Base-by-base conservation (phyloP, 2,888 invertebrate species). In the Pachliopta kotzebuea region DNA sequence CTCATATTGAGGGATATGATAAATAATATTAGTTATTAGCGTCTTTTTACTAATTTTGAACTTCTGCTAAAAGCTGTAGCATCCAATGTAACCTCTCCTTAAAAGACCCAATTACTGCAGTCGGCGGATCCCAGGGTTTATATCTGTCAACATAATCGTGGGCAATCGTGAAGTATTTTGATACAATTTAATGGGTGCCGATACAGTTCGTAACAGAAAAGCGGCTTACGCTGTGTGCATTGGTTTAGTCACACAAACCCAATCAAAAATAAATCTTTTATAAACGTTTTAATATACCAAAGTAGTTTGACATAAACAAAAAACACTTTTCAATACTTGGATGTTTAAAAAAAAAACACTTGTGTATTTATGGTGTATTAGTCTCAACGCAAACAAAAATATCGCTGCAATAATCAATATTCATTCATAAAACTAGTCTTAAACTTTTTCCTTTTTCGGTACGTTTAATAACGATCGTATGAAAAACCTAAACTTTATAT, bases 81-180 rank as follows among this genome's bases (percentile, higher is more conserved):
- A 20, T 23, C 9, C 20, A 29, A 24, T 24, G 42, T 60, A 20
- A 24, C 23, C 54, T 2, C 42, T 26, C 42, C 54, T n/a, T 17
- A 24, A 42, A 26, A 60, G 11, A 37, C 24, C 50, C 24, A 54
- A 54, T 60, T 60, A 29, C 53, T 4, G 8, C 21, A 23, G 53
- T 53, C 20, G 1, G 23, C 53, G 53, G 23, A 53, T 42, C 24
- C 53, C 31, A 37, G 23, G 42, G 24, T 20, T 60, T 60, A 54
- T 45, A 60, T 42, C 53, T 60, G 37, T 26, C 54, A 60, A 60
- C 54, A 60, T 54, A 54, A 54, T 45, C 54, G 37, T n/a, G 42
- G 9, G 31, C 21, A 20, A 18, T 54, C 14, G 60, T 2, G 26
- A 24, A 42, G 59, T 50, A 60, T 60, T 54, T 60, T 42, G 54